A percentile compares a stretch with the other conserved stretches of the same genome.
Conservation (phyloP, 2,113 vertebrate species). For the Campylorhamphus procurvoides region DNA sequence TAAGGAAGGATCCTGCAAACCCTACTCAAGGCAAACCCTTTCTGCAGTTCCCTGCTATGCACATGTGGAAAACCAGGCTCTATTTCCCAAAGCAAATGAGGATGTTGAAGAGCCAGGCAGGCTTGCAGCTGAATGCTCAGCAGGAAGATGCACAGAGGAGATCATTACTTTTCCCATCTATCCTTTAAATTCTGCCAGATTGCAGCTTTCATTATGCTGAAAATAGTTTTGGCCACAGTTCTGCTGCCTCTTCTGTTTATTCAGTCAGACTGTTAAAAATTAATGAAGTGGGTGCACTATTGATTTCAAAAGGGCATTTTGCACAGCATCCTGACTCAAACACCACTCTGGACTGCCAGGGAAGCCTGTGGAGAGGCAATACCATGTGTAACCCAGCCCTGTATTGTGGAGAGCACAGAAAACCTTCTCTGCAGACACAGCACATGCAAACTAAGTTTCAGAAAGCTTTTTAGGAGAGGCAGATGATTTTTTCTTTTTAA, state of each 20-base stretch:
- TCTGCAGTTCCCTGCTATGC: background rate
- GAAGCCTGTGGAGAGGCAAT: background rate
- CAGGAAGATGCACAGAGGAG: background rate
- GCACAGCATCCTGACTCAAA: background rate
- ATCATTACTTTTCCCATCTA: background rate
- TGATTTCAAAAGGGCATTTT: background rate
- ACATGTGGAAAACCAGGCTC: rapidly evolving
- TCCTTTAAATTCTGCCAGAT: background rate
- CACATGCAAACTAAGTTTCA: background rate
- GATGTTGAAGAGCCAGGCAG: background rate
- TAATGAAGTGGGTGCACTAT: background rate
- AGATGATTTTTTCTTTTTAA: background rate
- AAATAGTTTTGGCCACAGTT: background rate
- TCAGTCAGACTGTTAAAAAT: slow-evolving; percentile 15
- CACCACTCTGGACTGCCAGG: rapidly evolving
- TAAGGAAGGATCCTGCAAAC: background rate
- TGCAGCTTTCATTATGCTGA: background rate
- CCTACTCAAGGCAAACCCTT: background rate
- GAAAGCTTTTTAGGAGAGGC: background rate
- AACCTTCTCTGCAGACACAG: background rate
- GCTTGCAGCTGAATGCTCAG: background rate
- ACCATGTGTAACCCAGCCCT: background rate
- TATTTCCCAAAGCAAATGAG: background rate
- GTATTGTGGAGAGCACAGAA: background rate
- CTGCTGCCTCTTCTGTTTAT: background rate